phyloP scores from a whole-genome alignment of 23 tunicate species.

The Ciona savignyi region DNA sequence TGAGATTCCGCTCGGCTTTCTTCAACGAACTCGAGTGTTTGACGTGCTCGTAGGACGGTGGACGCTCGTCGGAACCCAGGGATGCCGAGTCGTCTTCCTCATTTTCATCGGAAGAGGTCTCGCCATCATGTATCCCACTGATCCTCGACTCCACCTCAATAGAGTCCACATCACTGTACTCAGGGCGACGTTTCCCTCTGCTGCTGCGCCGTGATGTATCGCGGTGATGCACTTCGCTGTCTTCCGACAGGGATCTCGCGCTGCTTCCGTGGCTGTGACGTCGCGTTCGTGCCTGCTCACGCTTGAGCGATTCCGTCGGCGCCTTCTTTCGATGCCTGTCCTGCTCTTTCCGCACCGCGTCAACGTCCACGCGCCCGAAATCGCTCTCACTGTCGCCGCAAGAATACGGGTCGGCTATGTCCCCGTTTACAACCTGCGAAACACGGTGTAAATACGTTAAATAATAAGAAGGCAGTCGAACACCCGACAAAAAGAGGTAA shows the following conservation, averaged over 20 bases:
- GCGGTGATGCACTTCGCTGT: conserved; percentile 3
- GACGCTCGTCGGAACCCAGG: conserved; percentile 45
- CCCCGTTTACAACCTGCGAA: conserved; percentile 59
- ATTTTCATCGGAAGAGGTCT: conserved; percentile 7
- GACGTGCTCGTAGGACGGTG: conserved; percentile 57
- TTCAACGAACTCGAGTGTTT: conserved; percentile 33
- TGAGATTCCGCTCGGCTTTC: conserved; percentile 51
- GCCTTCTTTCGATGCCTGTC: conserved; percentile 21
- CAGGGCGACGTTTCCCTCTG: background rate
- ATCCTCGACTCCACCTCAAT: conserved; percentile 7
- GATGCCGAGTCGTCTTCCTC: conserved; percentile 11
- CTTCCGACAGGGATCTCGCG: conserved; percentile 17
- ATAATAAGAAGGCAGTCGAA: too few species aligned
- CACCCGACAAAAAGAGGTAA: too few species aligned
- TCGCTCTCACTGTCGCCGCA: conserved; percentile 47
- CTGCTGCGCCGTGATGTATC: conserved; percentile 1
- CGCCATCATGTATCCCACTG: conserved; percentile 9
- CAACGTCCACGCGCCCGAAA: conserved; percentile 32
- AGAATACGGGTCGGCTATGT: conserved; percentile 54
- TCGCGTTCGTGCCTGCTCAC: conserved; percentile 15
- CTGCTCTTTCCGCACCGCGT: conserved; percentile 26
- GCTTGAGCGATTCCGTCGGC: conserved; percentile 8
- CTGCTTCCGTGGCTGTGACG: conserved; percentile 22
- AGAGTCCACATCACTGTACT: conserved; percentile 2
- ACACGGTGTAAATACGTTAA: conserved; percentile 1